These are phyloP conservation scores for Ianthella basta DNA, from an alignment of 37 sponge, comb jelly and placozoan genomes.

Conservation along the genomic window DNA sequence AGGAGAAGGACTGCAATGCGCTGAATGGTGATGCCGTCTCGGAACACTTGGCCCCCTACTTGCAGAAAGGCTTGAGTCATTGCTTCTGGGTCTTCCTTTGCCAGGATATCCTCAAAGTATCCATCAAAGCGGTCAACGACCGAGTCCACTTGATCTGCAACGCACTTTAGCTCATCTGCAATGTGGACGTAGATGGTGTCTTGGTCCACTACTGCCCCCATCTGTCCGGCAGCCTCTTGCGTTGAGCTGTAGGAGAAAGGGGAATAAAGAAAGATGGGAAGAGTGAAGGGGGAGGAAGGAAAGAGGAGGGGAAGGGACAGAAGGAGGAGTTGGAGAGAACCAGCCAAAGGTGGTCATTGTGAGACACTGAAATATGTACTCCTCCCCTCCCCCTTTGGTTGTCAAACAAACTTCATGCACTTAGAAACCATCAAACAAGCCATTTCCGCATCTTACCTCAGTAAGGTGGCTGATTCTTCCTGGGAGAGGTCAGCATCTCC, in stretches of 20 bases:
- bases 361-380: too few relatives aligned
- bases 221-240: neutral
- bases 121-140: neutral
- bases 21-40: neutral
- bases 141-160: constrained; percentile 11
- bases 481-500: neutral
- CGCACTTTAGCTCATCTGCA: neutral
- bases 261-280: too few relatives aligned
- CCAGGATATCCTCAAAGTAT: constrained; percentile 16
- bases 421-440: too few relatives aligned
- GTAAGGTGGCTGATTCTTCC: neutral
- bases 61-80: neutral
- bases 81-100: neutral
- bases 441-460: too few relatives aligned
- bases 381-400: too few relatives aligned
- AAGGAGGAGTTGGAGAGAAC: too few relatives aligned
- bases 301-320: too few relatives aligned
- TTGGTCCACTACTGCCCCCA: neutral
- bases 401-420: too few relatives aligned
- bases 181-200: neutral
- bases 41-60: constrained; percentile 16
- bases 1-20: neutral
- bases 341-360: too few relatives aligned
- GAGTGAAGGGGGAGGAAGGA: too few relatives aligned
- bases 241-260: neutral